phyloP scores from a whole-genome alignment of 2,888 invertebrate species.

The Rotaria sp. region DNA sequence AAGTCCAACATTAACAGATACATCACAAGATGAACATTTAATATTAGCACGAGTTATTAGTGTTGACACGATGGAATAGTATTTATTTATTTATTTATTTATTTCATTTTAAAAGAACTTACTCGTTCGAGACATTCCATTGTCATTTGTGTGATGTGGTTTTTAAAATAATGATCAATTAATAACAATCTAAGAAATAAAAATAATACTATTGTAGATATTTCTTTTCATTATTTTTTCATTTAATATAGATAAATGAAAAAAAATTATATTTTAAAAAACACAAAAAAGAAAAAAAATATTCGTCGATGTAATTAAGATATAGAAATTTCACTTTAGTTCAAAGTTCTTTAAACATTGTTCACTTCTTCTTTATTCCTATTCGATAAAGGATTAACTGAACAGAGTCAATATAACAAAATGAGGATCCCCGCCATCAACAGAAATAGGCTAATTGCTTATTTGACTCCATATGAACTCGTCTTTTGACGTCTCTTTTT shows the following conservation, averaged over 20 bases:
- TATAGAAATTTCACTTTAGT: background rate
- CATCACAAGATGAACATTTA: background rate
- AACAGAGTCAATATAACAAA: background rate
- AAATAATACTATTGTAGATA: background rate
- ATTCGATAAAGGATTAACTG: background rate
- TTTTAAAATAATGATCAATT: background rate
- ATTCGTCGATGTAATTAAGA: background rate
- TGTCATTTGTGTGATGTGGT: background rate
- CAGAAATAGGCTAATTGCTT: background rate
- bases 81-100: background rate
- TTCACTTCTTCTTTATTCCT: background rate
- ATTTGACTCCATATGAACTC: background rate
- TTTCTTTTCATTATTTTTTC: background rate
- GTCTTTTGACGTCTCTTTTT: background rate
- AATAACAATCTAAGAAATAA: background rate
- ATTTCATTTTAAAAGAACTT: background rate
- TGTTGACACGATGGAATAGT: background rate
- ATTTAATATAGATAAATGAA: background rate
- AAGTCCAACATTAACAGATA: background rate
- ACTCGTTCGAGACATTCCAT: conserved; percentile 17
- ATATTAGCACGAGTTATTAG: background rate
- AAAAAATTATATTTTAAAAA: background rate
- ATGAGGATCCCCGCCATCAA: background rate
- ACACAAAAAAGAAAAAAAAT: background rate
- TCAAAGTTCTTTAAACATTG: background rate